Evolutionary conservation across 2,888 invertebrate genomes (phyloP).

Genomic region (Mylabris sibirica): DNA sequence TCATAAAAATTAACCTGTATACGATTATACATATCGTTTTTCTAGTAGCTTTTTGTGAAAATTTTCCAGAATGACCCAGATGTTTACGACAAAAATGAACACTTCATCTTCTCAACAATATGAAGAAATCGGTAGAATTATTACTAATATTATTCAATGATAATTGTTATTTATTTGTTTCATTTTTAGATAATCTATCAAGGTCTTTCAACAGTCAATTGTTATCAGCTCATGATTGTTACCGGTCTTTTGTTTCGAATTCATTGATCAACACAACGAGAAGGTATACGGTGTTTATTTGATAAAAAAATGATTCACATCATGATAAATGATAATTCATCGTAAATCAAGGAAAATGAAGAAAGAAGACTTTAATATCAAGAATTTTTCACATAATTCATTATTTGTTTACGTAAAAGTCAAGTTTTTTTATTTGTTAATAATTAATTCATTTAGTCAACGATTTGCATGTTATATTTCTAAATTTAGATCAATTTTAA

Average conservation of each 20-base stretch:
- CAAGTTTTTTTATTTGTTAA: too few species aligned
- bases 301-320: background rate
- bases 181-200: background rate
- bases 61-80: background rate
- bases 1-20: too few species aligned
- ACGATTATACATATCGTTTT: background rate
- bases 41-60: background rate
- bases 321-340: background rate
- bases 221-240: conserved; percentile 15
- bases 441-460: background rate
- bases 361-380: background rate
- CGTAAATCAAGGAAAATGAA: background rate
- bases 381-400: background rate
- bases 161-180: background rate
- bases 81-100: background rate
- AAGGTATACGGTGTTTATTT: conserved; percentile 22
- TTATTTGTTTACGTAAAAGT: background rate
- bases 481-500: too few species aligned
- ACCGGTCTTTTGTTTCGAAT: conserved; percentile 14
- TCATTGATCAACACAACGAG: conserved; percentile 20
- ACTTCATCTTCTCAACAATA: background rate
- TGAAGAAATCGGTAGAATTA: background rate
- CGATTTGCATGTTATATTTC: too few species aligned
- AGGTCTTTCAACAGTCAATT: background rate
- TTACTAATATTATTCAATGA: background rate